A percentile compares a stretch with the other conserved stretches of the same genome.
These are phyloP conservation scores for Alcis repandata DNA, from an alignment of 2,888 invertebrate species.

Conservation along the genomic window DNA sequence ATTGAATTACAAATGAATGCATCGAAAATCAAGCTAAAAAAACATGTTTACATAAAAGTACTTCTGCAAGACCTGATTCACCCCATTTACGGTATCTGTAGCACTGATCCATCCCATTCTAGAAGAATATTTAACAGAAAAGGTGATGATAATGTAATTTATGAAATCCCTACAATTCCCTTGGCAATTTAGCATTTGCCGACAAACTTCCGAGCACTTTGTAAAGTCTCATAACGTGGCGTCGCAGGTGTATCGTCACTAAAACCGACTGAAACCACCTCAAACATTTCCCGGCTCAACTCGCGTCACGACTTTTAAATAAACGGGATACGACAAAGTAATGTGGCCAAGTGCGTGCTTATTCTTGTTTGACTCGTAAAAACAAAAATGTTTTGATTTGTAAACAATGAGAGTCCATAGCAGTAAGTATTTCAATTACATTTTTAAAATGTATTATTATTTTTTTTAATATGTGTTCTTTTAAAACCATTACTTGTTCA, in stretches of 20 bases:
- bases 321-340: neutral
- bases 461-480: too few species aligned
- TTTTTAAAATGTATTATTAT: too few species aligned
- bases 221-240: slow-evolving; percentile 8
- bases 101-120: neutral
- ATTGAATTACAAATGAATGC: too few species aligned
- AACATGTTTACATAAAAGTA: too few species aligned
- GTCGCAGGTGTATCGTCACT: slow-evolving; percentile 16
- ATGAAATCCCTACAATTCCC: neutral
- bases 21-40: too few species aligned
- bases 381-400: neutral
- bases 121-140: neutral
- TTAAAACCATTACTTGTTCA: too few species aligned
- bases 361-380: neutral
- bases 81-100: too few species aligned
- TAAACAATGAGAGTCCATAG: neutral
- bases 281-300: neutral
- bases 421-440: too few species aligned
- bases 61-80: too few species aligned
- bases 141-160: neutral
- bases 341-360: slow-evolving; percentile 1
- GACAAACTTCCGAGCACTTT: slow-evolving; percentile 9
- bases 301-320: slow-evolving; percentile 6
- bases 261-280: slow-evolving; percentile 7
- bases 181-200: neutral